Evolutionary conservation across 2,888 invertebrate genomes (phyloP).

Genomic region (Idaea dimidiata): DNA sequence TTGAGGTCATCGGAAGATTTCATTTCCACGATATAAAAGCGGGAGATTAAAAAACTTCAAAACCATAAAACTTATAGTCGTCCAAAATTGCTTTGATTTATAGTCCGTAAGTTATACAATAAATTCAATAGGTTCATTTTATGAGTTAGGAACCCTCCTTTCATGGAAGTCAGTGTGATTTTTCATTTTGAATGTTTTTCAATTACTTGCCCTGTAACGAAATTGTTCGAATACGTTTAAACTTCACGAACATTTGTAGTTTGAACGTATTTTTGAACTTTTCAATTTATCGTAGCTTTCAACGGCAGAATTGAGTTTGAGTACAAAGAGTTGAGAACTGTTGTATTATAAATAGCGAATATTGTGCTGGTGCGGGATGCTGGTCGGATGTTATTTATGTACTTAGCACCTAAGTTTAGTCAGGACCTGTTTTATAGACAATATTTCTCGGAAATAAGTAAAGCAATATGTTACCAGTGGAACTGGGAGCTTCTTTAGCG

Average conservation of each 20-base stretch:
- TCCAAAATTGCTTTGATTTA: conserved; percentile 1
- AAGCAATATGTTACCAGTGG: neutral
- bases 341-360: conserved; percentile 1
- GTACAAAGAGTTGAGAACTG: conserved; percentile 1
- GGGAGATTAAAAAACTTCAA: neutral
- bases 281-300: conserved; percentile 1
- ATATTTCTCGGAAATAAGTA: neutral
- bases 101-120: neutral
- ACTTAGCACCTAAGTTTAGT: neutral
- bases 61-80: neutral
- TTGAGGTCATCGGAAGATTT: neutral
- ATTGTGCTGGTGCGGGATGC: neutral
- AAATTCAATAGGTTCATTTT: conserved; percentile 1
- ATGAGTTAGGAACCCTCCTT: neutral
- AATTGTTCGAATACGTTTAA: conserved; percentile 1
- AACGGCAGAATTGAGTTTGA: neutral
- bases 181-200: conserved; percentile 1
- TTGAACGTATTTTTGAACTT: conserved; percentile 1
- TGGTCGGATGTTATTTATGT: neutral
- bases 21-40: neutral
- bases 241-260: neutral
- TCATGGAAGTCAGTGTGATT: neutral
- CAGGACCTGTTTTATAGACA: neutral
- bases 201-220: neutral
- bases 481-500: neutral